Evolutionary conservation across 1,140 invertebrate genomes (phyloP), one percentile per base, ranked within the genome.

Genomic region (Tetramorium parvispinum): DNA sequence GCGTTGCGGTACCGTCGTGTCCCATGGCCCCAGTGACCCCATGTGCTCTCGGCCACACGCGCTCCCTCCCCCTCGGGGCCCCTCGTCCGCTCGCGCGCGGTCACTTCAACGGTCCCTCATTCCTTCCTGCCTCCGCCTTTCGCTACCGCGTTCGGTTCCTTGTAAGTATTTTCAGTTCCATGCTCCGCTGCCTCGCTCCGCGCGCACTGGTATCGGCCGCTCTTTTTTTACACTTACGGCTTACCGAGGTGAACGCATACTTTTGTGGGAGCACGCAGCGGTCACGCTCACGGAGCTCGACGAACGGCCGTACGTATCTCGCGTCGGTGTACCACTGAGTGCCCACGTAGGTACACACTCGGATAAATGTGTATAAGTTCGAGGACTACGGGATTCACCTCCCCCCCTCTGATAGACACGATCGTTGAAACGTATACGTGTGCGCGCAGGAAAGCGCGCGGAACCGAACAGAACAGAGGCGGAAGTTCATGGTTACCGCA

Each of bases 1-100:
- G 85, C 76, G 76, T 66, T 63, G 68, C 73, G 61, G 87, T 81
- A 82, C 79, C 78, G 59, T 81, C 78, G 86, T 91, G 88, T 91
- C 90, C 87, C 87, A 91, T 91, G 90, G 87, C 89, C 87, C 70
- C 87, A 75, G 71, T 90, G 86, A 91, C 77, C 88, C 88, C 68
- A 86, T 88, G 88, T 87, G 68, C 66, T 82, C 61, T 49, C 21
- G 73, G 43, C 57, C 24, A 32, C 77, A 21, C 83, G 32, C 43
- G 11, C 13, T 40, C 13, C n/a, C 37, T 10, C 24, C 49, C 1
- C 11, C 13, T 16, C 49, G 13, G 6, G 37, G 10, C 24, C 10
- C 8, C 27, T n/a, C 2, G 37, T 46, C 3, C 21, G 21, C 24
- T 27, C 70, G 10, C 49, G 13, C 75, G 21, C 63, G 21, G 27